A percentile compares a stretch with the other conserved stretches of the same genome.
Evolutionary conservation across 2,797 vertebrate species (phyloP).

Genomic region (Sphenodon punctatus): DNA sequence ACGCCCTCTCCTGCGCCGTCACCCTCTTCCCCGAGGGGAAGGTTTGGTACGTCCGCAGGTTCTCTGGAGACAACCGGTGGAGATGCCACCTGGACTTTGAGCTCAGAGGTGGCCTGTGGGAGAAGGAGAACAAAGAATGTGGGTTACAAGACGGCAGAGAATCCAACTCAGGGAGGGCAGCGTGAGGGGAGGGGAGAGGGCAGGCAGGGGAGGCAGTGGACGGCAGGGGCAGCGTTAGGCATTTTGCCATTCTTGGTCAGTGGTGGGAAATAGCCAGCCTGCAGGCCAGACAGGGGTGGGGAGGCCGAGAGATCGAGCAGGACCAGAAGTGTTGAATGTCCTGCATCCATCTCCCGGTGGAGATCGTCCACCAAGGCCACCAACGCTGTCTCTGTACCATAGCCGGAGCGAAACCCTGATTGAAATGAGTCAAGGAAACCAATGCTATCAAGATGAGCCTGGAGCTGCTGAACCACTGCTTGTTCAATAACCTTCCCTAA

Average conservation of each 20-base stretch:
- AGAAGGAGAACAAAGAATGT: not conserved
- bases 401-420: too few relatives aligned
- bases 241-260: too few relatives aligned
- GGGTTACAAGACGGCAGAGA: not conserved
- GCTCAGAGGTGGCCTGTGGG: conserved; percentile 53
- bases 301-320: not conserved
- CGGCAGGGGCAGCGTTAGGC: not conserved
- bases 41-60: conserved; percentile 49
- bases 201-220: not conserved
- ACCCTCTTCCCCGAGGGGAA: conserved; percentile 64
- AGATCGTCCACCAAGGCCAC: too few relatives aligned
- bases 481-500: too few relatives aligned
- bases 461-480: too few relatives aligned
- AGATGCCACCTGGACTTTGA: conserved; percentile 39
- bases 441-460: too few relatives aligned
- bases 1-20: conserved; percentile 35
- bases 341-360: too few relatives aligned
- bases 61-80: conserved; percentile 20
- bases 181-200: not conserved
- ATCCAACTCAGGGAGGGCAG: too few relatives aligned
- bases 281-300: not conserved
- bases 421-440: too few relatives aligned
- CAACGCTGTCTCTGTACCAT: too few relatives aligned
- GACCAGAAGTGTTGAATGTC: too few relatives aligned
- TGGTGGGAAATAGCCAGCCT: too few relatives aligned